Evolutionary conservation across 2,888 invertebrate genomes (phyloP), one percentile per base, ranked within the genome.

Genomic region (Frankliniella intonsa): DNA sequence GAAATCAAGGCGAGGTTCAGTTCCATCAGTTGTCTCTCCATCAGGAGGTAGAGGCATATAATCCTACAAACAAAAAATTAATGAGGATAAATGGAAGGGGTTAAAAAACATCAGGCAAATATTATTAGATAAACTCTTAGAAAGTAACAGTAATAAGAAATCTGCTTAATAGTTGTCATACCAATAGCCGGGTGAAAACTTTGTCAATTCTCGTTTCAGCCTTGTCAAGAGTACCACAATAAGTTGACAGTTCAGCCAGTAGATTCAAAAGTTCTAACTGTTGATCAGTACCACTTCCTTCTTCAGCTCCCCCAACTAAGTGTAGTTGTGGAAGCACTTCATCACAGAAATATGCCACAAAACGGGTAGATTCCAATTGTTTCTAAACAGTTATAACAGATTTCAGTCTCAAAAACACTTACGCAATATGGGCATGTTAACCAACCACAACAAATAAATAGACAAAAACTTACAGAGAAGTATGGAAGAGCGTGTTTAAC

Each of bases 41-140:
- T 91, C 88, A 82, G 97, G 95, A 25, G 97, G 97, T 85, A 95
- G 90, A 8, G 97, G 97, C 92, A 98, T 93, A 86, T 94, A 96
- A 85, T 93, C 92, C 96, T 96, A 87, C 65, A 88, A 82, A 84
- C 19, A 50, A 76, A 22, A 79, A 82, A 76, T 82, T 19, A 81
- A 81, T 79, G 80, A n/a, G 17, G 80, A 14, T 81, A n/a, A 50
- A 49, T 49, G 27, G 22, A 80, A 79, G 19, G 50, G 80, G n/a
- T 69, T 69, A 22, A 82, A 82, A 25, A 83, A 82, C 14, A 81
- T 17, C 17, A 22, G 17, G 11, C 25, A 81, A 10, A 80, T 81
- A 38, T 38, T 3, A 5, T 38, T 38, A 38, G 38, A 5, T 38
- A 3, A 38, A 38, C 38, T 38, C 38, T 38, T 38, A 38, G n/a